Conservation (phyloP, 2,797 vertebrate species). For the Myotis myotis region DNA sequence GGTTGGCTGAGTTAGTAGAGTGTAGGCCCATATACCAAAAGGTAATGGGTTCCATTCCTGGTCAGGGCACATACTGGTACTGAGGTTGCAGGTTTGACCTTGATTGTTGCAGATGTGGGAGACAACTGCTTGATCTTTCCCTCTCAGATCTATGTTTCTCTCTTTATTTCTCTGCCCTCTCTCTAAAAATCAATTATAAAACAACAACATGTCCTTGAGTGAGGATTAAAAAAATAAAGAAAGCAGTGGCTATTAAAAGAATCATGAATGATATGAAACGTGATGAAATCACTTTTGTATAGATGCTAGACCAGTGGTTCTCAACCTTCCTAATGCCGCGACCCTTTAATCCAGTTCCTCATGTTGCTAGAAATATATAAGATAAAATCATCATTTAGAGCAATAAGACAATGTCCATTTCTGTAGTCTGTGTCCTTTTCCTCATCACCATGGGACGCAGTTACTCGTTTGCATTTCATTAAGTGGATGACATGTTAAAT, state of each 20-base stretch:
- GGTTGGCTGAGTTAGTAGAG: background rate
- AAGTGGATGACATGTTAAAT: background rate
- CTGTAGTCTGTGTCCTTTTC: background rate
- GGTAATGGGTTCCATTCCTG: background rate
- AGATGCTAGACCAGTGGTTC: too few relatives aligned
- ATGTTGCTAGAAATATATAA: background rate
- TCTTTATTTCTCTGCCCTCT: background rate
- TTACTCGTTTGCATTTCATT: background rate
- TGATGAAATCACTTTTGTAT: background rate
- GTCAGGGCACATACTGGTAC: too few relatives aligned
- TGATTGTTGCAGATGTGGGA: background rate
- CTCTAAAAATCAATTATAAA: background rate
- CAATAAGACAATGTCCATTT: background rate
- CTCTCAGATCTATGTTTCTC: background rate
- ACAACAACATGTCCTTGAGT: background rate
- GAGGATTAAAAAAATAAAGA: background rate
- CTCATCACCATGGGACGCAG: background rate
- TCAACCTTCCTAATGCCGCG: too few relatives aligned
- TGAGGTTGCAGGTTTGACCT: too few relatives aligned
- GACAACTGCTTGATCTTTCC: background rate
- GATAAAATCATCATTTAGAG: background rate
- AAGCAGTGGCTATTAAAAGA: background rate
- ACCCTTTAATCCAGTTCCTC: too few relatives aligned
- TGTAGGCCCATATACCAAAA: background rate
- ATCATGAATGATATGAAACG: background rate